Conservation (phyloP, 2,113 vertebrate species). For the Tragulus kanchil region DNA sequence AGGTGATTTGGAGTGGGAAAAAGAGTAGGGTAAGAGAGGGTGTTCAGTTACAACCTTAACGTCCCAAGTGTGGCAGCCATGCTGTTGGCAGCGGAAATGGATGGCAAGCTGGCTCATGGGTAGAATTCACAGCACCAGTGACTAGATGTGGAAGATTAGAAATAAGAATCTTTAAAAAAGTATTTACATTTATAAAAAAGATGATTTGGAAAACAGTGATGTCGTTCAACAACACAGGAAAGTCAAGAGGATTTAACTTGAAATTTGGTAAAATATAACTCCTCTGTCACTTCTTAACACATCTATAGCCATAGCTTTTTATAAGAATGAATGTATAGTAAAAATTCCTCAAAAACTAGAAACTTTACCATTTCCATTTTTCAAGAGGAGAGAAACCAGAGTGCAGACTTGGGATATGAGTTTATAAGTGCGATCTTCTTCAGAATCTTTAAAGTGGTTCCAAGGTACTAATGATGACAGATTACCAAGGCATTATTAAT, state of each 20-base stretch:
- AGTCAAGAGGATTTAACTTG: conserved; percentile 22
- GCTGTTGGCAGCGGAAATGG: background rate
- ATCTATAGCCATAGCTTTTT: background rate
- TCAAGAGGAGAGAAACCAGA: conserved; percentile 53
- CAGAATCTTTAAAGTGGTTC: conserved; percentile 3
- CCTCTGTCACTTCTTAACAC: background rate
- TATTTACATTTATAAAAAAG: conserved; percentile 50
- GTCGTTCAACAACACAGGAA: conserved; percentile 26
- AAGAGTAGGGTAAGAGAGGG: background rate
- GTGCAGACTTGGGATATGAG: background rate
- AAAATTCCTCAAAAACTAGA: conserved; percentile 27
- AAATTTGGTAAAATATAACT: conserved; percentile 59
- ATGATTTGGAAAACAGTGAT: conserved; percentile 12
- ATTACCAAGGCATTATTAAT: conserved; percentile 26
- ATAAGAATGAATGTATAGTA: conserved; percentile 15
- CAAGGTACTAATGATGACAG: background rate
- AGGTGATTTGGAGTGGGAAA: background rate
- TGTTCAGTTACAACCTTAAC: background rate
- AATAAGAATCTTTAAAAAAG: background rate
- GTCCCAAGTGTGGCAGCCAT: background rate
- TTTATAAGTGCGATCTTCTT: background rate
- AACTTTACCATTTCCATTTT: conserved; percentile 1
- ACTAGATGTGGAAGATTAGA: background rate
- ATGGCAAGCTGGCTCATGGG: background rate
- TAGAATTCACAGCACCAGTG: background rate